A percentile compares a stretch with the other conserved stretches of the same genome.
phyloP scores from a whole-genome alignment of 1,140 invertebrate genomes.

The Heterodera schachtii region DNA sequence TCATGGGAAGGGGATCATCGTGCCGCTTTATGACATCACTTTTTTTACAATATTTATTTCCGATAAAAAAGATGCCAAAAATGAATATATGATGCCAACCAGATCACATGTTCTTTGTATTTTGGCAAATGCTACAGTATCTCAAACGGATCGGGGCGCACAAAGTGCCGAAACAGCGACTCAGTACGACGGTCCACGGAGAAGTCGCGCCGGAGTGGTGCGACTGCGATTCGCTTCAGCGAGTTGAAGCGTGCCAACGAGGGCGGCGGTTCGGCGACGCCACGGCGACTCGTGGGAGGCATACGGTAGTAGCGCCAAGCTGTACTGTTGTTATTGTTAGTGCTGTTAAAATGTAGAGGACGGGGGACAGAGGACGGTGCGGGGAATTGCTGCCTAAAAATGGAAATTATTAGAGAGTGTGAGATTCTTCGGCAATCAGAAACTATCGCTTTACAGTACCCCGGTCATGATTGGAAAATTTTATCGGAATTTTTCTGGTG shows the following conservation, averaged over 20 bases:
- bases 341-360: not conserved
- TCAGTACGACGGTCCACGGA: conserved; percentile 9
- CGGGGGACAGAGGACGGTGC: not conserved
- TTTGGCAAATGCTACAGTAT: not conserved
- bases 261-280: not conserved
- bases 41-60: too few species aligned
- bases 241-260: conserved; percentile 2
- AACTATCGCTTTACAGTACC: too few species aligned
- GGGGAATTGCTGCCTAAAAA: not conserved
- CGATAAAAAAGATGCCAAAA: too few species aligned
- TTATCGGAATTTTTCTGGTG: too few species aligned
- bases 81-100: too few species aligned
- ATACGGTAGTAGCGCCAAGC: not conserved
- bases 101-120: too few species aligned
- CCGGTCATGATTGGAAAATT: too few species aligned
- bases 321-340: not conserved
- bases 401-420: too few species aligned
- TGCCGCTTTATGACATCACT: too few species aligned
- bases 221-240: not conserved
- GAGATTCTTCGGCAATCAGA: too few species aligned
- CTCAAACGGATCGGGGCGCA: conserved; percentile 3
- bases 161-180: conserved; percentile 9
- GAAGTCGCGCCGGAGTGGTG: conserved; percentile 8
- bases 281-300: not conserved
- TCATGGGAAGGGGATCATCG: too few species aligned